A percentile compares a stretch with the other conserved stretches of the same genome.
Evolutionary conservation across 2,113 vertebrate genomes (phyloP).

Genomic region (Orthochromis malagaraziensis): DNA sequence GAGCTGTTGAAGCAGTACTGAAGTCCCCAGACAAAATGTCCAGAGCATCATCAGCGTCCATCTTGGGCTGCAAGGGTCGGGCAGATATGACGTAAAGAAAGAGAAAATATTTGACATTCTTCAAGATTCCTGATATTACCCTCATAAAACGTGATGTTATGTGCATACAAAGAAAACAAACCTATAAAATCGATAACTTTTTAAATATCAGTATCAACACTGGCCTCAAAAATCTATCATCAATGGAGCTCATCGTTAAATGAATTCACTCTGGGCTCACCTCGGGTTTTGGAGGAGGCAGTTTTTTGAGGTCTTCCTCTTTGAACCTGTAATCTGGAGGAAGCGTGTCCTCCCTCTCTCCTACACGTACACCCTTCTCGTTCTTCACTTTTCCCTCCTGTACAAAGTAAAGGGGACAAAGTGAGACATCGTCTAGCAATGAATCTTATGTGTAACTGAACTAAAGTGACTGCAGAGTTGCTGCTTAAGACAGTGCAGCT

Average conservation of each 20-base stretch:
- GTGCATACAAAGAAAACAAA: neutral
- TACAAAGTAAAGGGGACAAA: neutral
- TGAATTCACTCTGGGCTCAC: slow-evolving; percentile 7
- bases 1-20: slow-evolving; percentile 7
- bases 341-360: slow-evolving; percentile 59
- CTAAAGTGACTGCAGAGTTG: neutral
- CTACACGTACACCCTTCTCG: slow-evolving; percentile 59
- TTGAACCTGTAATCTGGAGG: slow-evolving; percentile 61
- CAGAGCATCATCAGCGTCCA: slow-evolving; percentile 57
- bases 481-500: neutral
- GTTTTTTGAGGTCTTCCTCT: slow-evolving; percentile 29
- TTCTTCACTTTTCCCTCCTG: slow-evolving; percentile 49
- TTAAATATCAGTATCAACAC: neutral
- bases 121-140: neutral
- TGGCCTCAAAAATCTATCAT: neutral
- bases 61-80: slow-evolving; percentile 42
- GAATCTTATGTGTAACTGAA: neutral
- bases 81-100: neutral
- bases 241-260: neutral
- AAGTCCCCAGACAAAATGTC: slow-evolving; percentile 67
- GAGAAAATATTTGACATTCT: neutral
- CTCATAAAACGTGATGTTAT: neutral
- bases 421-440: neutral
- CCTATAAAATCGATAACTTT: neutral
- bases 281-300: slow-evolving; percentile 52